Evolutionary conservation across 1,140 invertebrate genomes (phyloP).

Genomic region (Chironomus striatipennis): DNA sequence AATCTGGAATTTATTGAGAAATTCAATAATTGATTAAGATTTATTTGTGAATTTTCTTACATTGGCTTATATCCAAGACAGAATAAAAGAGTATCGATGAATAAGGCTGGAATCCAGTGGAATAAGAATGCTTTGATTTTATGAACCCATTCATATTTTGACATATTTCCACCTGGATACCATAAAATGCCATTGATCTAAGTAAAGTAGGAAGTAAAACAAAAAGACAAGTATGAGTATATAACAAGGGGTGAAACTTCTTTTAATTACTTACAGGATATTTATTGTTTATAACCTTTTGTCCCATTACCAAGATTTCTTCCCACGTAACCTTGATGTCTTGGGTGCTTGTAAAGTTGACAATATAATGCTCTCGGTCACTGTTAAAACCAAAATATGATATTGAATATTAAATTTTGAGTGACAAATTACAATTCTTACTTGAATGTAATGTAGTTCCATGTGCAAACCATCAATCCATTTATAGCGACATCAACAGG

Average conservation of each 20-base stretch:
- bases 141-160: slow-evolving; percentile 63
- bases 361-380: slow-evolving; percentile 45
- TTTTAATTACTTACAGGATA: slow-evolving; percentile 49
- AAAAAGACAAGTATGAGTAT: too few relatives aligned
- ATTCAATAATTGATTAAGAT: too few relatives aligned
- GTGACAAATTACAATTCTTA: slow-evolving; percentile 31
- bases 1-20: slow-evolving; percentile 44
- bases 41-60: slow-evolving; percentile 45
- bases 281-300: slow-evolving; percentile 59
- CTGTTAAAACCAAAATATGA: slow-evolving; percentile 34
- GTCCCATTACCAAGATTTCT: slow-evolving; percentile 76
- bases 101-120: slow-evolving; percentile 74
- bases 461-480: slow-evolving; percentile 60
- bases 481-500: slow-evolving; percentile 71
- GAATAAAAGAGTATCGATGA: slow-evolving; percentile 66
- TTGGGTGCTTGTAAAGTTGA: slow-evolving; percentile 62
- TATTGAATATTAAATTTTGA: background rate
- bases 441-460: slow-evolving; percentile 49
- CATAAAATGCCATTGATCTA: slow-evolving; percentile 61
- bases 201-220: too few relatives aligned
- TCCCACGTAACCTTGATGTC: slow-evolving; percentile 74
- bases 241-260: too few relatives aligned
- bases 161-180: slow-evolving; percentile 85
- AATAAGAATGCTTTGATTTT: slow-evolving; percentile 72
- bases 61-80: slow-evolving; percentile 73